Conservation (phyloP, 2,113 vertebrate species). For the Acanthisitta chloris region DNA sequence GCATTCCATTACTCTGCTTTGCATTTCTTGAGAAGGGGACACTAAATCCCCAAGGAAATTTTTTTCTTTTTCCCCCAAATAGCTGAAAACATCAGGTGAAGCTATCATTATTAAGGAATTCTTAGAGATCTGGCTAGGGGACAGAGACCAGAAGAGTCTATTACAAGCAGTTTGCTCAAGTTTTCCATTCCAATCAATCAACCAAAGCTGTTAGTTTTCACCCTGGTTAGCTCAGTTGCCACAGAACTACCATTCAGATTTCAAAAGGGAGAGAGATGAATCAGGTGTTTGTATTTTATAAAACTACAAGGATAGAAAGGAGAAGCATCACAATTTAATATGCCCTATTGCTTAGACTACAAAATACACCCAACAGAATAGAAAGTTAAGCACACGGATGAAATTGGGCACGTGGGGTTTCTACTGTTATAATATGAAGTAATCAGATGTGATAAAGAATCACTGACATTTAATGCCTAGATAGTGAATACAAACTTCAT, state of each 20-base stretch:
- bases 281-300: neutral
- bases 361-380: neutral
- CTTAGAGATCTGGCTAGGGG: neutral
- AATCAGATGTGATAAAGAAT: neutral
- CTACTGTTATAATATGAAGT: neutral
- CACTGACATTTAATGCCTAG: neutral
- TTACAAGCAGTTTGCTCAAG: neutral
- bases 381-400: neutral
- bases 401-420: neutral
- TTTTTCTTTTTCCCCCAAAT: rapidly evolving
- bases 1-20: neutral
- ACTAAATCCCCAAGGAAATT: neutral
- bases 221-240: neutral
- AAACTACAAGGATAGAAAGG: neutral
- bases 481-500: neutral
- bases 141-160: neutral
- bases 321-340: neutral
- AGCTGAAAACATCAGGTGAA: neutral
- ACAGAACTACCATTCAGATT: neutral
- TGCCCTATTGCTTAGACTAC: neutral
- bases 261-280: neutral
- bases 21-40: neutral
- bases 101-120: neutral
- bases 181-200: neutral
- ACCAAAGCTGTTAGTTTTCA: neutral